Base-by-base conservation (phyloP, 1,140 invertebrate species). In the Paralvinella palmiformis region DNA sequence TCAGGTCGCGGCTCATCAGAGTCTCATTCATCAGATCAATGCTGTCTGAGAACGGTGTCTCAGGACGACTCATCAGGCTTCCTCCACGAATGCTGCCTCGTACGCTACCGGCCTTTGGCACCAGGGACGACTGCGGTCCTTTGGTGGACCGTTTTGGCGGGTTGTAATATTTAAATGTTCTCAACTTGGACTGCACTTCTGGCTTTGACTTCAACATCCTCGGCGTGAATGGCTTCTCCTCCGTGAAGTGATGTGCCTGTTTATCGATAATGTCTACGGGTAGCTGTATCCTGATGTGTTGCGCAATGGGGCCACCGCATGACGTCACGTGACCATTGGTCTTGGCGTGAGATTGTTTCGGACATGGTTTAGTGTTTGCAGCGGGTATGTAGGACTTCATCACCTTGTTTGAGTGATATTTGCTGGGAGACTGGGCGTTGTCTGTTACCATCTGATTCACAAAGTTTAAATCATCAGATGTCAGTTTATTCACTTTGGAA, bases 161-260 rank as follows among this genome's bases (percentile, higher is more conserved):
- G 56, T 72, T 76, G 62, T 76, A 79, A 60, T 78, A 76, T 64
- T 77, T 76, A 45, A 70, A 71, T 33, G 72, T 64, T 59, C 71
- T 77, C 24, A 79, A 67, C 35, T 68, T 68, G 27, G 78, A 79
- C 31, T 69, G 62, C 27, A 71, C 57, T 48, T 74, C 72, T 29
- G 22, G 32, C 22, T 66, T 66, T 35, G 69, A 72, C 64, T 78
- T 79, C 15, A 79, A 58, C 17, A 74, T 75, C 59, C 76, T 63
- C 32, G 78, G 78, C 15, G 75, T 78, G 62, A 79, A 79, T 7
- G 76, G 74, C 50, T 75, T 74, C 22, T 72, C 68, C 13, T 79
- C 72, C 20, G 75, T 79, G 59, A 79, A 79, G 7, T 64, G 65
- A 50, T 79, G 72, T 24, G 71, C 55, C 24, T 71, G 58, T 57